Percentiles rank a stretch among this genome's conserved stretches.
Evolutionary conservation across 1,140 invertebrate genomes (phyloP).

Genomic region (Caenorhabditis latens): DNA sequence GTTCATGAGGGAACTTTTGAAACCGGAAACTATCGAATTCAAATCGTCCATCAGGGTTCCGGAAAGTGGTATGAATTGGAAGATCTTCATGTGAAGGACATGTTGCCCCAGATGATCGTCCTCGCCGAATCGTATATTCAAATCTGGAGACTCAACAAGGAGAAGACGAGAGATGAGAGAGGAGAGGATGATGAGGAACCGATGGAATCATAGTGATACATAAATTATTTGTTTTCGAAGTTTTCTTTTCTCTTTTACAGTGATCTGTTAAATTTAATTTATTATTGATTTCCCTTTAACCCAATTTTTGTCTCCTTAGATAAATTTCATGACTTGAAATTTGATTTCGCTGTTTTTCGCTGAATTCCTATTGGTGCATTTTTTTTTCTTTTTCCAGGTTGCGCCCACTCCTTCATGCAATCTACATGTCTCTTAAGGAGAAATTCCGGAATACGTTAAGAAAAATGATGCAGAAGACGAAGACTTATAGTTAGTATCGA

Average conservation of each 20-base stretch:
- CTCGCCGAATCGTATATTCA: constrained; percentile 99
- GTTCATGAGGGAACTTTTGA: constrained; percentile 97
- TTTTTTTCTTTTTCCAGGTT: too few relatives aligned
- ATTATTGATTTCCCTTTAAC: too few relatives aligned
- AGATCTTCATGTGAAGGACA: constrained; percentile 97
- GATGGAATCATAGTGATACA: neutral
- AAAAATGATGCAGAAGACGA: too few relatives aligned
- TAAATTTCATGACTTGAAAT: too few relatives aligned
- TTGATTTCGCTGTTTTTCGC: too few relatives aligned
- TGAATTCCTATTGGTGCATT: too few relatives aligned
- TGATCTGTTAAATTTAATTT: too few relatives aligned
- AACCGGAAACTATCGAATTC: constrained; percentile 89
- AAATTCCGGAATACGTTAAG: too few relatives aligned
- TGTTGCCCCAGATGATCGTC: constrained; percentile 99
- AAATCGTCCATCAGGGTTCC: constrained; percentile 84
- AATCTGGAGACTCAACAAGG: constrained; percentile 75
- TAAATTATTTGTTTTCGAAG: neutral
- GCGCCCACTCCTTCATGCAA: too few relatives aligned
- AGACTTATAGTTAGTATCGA: too few relatives aligned
- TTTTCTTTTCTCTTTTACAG: neutral
- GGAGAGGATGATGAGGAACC: neutral
- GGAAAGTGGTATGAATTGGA: constrained; percentile 94
- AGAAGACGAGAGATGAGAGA: constrained; percentile 34
- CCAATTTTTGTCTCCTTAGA: too few relatives aligned
- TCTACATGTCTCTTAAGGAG: too few relatives aligned